Percentiles rank a stretch among this genome's conserved stretches.
Evolutionary conservation across 2,888 invertebrate genomes (phyloP).

Genomic region (Aphidius colemani): DNA sequence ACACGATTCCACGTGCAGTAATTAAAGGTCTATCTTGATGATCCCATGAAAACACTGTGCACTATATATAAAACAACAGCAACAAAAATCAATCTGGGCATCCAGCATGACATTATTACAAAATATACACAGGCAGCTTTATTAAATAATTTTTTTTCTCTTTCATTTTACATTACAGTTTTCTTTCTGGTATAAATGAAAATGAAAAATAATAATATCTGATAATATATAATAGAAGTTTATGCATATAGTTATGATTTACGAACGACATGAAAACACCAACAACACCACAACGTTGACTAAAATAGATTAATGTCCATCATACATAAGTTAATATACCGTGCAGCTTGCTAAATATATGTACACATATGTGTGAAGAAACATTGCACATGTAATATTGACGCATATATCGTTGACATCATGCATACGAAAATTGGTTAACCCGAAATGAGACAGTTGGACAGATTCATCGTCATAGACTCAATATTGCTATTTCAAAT

Average conservation of each 20-base stretch:
- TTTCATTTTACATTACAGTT: too few species aligned
- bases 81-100: too few species aligned
- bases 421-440: conserved; percentile 30
- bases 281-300: conserved; percentile 36
- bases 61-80: too few species aligned
- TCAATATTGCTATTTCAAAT: conserved; percentile 4
- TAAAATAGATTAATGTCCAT: conserved; percentile 48
- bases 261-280: conserved; percentile 36
- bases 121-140: too few species aligned
- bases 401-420: conserved; percentile 41
- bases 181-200: background rate
- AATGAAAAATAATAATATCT: conserved; percentile 21
- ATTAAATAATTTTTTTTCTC: too few species aligned
- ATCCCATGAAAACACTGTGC: too few species aligned
- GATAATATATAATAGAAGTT: conserved; percentile 15
- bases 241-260: conserved; percentile 38
- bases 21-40: conserved; percentile 49
- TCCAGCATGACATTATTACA: too few species aligned
- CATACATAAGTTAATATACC: conserved; percentile 45
- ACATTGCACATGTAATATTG: conserved; percentile 39
- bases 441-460: conserved; percentile 1
- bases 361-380: conserved; percentile 16
- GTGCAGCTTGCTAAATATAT: conserved; percentile 32
- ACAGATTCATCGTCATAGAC: conserved; percentile 5
- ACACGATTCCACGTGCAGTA: conserved; percentile 51